phyloP scores from a whole-genome alignment of 1,140 invertebrate species.

The Hyposmocoma kahamanoa region DNA sequence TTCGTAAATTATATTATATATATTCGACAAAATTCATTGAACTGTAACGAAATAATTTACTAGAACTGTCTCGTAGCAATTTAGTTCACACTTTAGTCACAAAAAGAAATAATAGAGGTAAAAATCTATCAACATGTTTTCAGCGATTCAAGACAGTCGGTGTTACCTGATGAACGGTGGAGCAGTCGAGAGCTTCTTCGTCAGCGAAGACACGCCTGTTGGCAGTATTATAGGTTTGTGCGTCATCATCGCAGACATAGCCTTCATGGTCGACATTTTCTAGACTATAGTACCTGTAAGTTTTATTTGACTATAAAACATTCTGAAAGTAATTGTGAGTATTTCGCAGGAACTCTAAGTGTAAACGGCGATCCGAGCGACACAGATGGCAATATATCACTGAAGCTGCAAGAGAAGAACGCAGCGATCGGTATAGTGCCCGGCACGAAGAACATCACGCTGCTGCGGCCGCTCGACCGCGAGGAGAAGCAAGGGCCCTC shows the following conservation, averaged over 20 bases:
- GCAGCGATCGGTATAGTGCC: slow-evolving; percentile 84
- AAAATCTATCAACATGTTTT: too few species aligned
- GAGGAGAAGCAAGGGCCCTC: slow-evolving; percentile 88
- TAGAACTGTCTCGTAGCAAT: too few species aligned
- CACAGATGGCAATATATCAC: slow-evolving; percentile 82
- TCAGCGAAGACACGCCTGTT: slow-evolving; percentile 87
- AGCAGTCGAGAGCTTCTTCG: slow-evolving; percentile 92
- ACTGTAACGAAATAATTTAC: too few species aligned
- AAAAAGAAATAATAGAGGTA: too few species aligned
- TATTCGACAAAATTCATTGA: too few species aligned
- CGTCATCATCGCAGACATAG: too few species aligned
- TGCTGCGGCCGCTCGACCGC: slow-evolving; percentile 86
- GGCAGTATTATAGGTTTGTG: slow-evolving; percentile 82
- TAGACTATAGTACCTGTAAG: too few species aligned
- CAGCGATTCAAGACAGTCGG: slow-evolving; percentile 82
- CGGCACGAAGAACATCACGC: slow-evolving; percentile 86
- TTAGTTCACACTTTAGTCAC: too few species aligned
- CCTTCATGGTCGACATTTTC: too few species aligned
- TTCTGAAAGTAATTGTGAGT: too few species aligned
- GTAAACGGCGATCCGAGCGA: slow-evolving; percentile 86
- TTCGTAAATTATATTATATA: too few species aligned
- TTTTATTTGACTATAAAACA: too few species aligned
- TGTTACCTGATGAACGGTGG: slow-evolving; percentile 93
- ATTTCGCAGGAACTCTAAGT: slow-evolving; percentile 76
- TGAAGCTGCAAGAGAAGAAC: slow-evolving; percentile 84